phyloP scores from a whole-genome alignment of 2,888 invertebrate genomes.

The Saturnia japonica region DNA sequence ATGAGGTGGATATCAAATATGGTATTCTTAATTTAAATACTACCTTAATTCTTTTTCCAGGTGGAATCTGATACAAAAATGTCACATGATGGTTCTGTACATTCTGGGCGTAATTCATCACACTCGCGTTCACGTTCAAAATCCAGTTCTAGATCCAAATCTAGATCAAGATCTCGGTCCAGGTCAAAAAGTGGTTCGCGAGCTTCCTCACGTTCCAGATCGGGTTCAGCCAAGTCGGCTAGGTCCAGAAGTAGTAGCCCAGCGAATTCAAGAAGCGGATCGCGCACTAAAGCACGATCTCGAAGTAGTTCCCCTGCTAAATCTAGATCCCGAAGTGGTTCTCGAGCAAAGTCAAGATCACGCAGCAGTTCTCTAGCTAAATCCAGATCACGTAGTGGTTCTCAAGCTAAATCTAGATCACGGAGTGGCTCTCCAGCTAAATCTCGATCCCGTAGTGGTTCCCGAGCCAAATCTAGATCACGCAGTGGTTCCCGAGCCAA shows the following conservation, averaged over 20 bases:
- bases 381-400: constrained; percentile 37
- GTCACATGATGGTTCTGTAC: constrained; percentile 62
- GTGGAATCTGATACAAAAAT: constrained; percentile 61
- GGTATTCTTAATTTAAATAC: background rate
- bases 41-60: constrained; percentile 33
- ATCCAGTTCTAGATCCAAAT: background rate
- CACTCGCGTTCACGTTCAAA: constrained; percentile 46
- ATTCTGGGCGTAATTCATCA: constrained; percentile 32
- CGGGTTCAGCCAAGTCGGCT: constrained; percentile 28
- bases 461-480: constrained; percentile 31
- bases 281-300: constrained; percentile 35
- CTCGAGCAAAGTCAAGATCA: constrained; percentile 36
- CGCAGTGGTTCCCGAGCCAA: constrained; percentile 34
- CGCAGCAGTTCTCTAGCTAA: constrained; percentile 34
- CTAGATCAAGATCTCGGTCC: constrained; percentile 28
- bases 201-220: constrained; percentile 26
- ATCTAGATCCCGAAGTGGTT: constrained; percentile 38
- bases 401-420: constrained; percentile 35
- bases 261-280: constrained; percentile 37
- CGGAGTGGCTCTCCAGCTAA: constrained; percentile 27
- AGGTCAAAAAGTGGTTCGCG: constrained; percentile 27
- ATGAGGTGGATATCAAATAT: background rate
- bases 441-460: constrained; percentile 37
- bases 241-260: constrained; percentile 30
- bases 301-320: constrained; percentile 35